Evolutionary conservation across 2,888 invertebrate genomes (phyloP), one percentile per base, ranked within the genome.

Genomic region (Chaetoderma sp.): DNA sequence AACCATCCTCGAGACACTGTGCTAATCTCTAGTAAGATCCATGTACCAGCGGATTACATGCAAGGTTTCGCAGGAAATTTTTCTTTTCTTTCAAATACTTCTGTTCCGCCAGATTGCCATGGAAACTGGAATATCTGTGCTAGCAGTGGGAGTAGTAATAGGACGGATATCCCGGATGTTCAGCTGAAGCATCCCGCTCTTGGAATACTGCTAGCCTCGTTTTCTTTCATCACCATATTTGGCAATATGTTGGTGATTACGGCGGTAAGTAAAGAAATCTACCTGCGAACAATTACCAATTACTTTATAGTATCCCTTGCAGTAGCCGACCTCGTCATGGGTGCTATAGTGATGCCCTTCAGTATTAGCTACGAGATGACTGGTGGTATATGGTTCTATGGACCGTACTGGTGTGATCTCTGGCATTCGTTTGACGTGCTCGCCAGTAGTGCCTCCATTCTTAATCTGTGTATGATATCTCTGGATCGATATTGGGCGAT

Each of bases 401-500:
- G 98, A 4, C 91, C 93, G 2, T 93, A 94, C 79, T 96, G 96
- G 94, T 99, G 98, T 86, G 98, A 99, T 84, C 91, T 97, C 25
- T 99, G 98, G 97, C 91, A 97, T 60, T 97, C 97, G 0, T 87
- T 98, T 71, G 98, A 99, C 84, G 98, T 99, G 1, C 90, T 98
- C 1, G 98, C 97, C 78, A 96, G 96, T 79, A 98, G 99, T 0
- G 98, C 98, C 4, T 97, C 97, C 13, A 99, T 99, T 78, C 89
- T 98, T 57, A 98, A 98, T 88, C 89, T 99, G 60, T 98, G 98
- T 87, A 96, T 98, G 32, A 99, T 98, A 80, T 95, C 96, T 0
- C 86, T 98, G 79, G 98, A 98, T 86, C 91, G 97, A 21, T 99
- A 98, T 87, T 97, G 98, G 97, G 98, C 98, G 50, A 98, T 98